Percentiles rank a stretch among this genome's conserved stretches.
Conservation (phyloP, 2,113 vertebrate species). For the Empidonax traillii region DNA sequence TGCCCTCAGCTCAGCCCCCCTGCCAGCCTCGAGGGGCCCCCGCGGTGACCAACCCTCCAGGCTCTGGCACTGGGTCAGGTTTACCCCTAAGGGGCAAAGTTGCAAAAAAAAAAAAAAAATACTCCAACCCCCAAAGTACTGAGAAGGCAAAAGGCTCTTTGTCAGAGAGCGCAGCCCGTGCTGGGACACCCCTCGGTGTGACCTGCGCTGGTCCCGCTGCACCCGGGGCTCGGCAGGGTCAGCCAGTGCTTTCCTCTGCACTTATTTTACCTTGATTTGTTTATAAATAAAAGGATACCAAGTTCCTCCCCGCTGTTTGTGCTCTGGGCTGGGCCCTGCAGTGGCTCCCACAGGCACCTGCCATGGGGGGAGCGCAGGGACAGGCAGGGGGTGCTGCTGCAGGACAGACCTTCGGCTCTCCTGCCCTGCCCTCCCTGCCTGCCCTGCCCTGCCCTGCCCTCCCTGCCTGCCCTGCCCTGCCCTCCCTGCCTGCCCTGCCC, state of each 20-base stretch:
- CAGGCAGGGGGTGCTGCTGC: background rate
- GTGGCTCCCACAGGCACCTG: no score
- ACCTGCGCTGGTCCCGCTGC: background rate
- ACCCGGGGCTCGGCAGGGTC: slow-evolving; percentile 33
- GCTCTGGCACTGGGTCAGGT: slow-evolving; percentile 16
- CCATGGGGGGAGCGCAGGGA: background rate
- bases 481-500: no score
- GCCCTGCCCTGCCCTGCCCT: background rate
- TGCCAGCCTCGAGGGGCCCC: background rate
- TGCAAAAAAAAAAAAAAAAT: background rate
- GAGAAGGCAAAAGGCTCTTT: background rate
- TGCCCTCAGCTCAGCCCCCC: background rate
- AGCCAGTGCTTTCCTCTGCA: slow-evolving; percentile 62
- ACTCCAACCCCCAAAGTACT: background rate
- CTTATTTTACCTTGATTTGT: slow-evolving; percentile 71
- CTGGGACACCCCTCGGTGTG: background rate
- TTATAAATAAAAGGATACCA: slow-evolving; percentile 73
- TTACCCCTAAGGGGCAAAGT: slow-evolving; percentile 57
- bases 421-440: no score
- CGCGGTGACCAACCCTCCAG: background rate
- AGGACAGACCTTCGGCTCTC: background rate
- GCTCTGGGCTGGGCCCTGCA: background rate
- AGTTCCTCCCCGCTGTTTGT: background rate
- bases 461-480: background rate
- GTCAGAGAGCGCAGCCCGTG: background rate